Base-by-base conservation (phyloP, 92 coral and sea anemone species). In the Bergia sp. region DNA sequence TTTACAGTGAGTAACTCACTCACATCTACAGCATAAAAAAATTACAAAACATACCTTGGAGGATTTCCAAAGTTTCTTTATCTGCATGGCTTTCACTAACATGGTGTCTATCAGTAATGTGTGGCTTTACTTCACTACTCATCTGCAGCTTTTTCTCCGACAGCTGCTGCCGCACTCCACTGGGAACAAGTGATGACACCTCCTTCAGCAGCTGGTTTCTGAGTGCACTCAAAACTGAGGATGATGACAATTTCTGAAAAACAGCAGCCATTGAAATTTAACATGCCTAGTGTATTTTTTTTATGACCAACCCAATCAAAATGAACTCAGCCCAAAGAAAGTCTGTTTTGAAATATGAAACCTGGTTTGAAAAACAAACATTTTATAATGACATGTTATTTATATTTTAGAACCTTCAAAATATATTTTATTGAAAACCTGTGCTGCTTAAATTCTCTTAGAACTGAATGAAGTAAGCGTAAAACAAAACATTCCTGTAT, bases 11-110 rank as follows among this genome's bases (percentile, higher is more conserved):
- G 3, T 45, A 45, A 45, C 50, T 45, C 5, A 5, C 50, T 23
- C 50, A 41, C 29, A 78, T 44, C 7, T 36, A 2, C 18, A 78
- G 5, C 11, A 36, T 43, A 53, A 21, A 41, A 57, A 16, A 36
- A 36, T 36, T 11, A 6, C 39, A 53, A 13, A 13, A 36, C 21
- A 47, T 87, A 96, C 99, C 99, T 95, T 95, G 94, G 65, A 96
- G 92, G 36, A 96, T 96, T 88, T 96, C 99, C 89, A 96, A 77
- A 16, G 99, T 96, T 92, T 96, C 99, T 84, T 93, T 94, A 57
- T 96, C 99, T 21, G 96, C 92, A 12, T 95, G 96, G 77, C 78
- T 89, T 7, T 81, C 90, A 12, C 79, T 84, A 38, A 78, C 61
- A 87, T 91, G 73, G 18, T 76, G 94, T 87, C 75, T 89, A 41